A percentile compares a stretch with the other conserved stretches of the same genome.
These are phyloP conservation scores for Lucinisca nassula DNA, from an alignment of 2,888 invertebrate species.

Conservation along the genomic window DNA sequence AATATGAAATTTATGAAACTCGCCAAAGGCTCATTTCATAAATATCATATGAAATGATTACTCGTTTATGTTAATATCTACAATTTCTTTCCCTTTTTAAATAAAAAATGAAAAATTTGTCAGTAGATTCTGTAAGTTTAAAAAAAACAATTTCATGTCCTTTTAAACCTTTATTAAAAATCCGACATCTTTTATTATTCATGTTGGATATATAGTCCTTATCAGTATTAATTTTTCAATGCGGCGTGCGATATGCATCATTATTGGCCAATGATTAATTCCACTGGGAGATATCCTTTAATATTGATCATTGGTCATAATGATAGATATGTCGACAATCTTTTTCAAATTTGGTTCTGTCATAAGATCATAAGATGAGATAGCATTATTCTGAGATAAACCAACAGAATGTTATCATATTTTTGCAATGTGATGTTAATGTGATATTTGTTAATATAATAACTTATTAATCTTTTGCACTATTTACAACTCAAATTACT, in stretches of 20 bases:
- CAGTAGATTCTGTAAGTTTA: background rate
- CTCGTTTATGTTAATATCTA: too few relatives aligned
- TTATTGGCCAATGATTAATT: conserved; percentile 13
- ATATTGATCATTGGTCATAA: conserved; percentile 9
- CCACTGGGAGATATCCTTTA: background rate
- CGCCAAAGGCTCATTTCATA: too few relatives aligned
- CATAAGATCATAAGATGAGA: background rate
- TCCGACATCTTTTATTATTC: background rate
- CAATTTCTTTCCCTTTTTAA: too few relatives aligned
- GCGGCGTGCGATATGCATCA: background rate
- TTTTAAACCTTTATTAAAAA: background rate
- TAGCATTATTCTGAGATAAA: background rate
- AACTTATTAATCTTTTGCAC: conserved; percentile 15
- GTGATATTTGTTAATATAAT: background rate
- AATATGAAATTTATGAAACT: too few relatives aligned
- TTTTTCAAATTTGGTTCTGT: background rate
- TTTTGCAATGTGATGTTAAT: conserved; percentile 2
- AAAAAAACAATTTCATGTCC: conserved; percentile 9
- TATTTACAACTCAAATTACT: background rate
- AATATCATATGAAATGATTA: too few relatives aligned
- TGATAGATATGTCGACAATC: conserved; percentile 13
- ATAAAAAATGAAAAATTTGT: background rate
- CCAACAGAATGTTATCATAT: background rate
- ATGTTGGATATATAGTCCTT: background rate
- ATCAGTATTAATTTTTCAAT: conserved; percentile 14